Percentiles rank a stretch among this genome's conserved stretches.
Evolutionary conservation across 2,888 invertebrate species (phyloP).

Genomic region (Congeria kusceri): DNA sequence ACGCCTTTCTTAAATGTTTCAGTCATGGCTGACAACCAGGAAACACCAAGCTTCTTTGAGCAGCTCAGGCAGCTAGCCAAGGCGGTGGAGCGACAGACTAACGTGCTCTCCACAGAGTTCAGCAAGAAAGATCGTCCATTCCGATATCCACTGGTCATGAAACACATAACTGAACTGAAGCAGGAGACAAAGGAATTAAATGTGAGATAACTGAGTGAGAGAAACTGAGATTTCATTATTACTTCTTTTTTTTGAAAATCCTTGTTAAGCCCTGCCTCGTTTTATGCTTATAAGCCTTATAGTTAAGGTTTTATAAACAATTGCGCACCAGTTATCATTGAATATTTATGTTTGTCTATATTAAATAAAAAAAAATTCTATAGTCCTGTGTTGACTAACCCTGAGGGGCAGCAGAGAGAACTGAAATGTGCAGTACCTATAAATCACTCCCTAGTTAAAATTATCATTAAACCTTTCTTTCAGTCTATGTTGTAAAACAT

Average conservation of each 20-base stretch:
- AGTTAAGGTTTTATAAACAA: too few species aligned
- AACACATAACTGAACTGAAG: conserved; percentile 37
- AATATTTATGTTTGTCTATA: too few species aligned
- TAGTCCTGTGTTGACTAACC: too few species aligned
- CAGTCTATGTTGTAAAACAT: neutral
- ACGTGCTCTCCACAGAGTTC: neutral
- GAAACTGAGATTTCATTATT: too few species aligned
- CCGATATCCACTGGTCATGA: conserved; percentile 32
- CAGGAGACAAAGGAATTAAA: conserved; percentile 41
- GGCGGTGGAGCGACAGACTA: conserved; percentile 20
- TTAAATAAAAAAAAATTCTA: too few species aligned
- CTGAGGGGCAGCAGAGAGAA: too few species aligned
- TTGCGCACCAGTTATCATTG: too few species aligned
- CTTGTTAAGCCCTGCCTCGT: too few species aligned
- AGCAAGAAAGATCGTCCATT: conserved; percentile 10
- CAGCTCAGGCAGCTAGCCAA: conserved; percentile 26
- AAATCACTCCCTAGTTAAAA: too few species aligned
- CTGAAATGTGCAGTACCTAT: too few species aligned
- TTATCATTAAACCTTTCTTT: neutral
- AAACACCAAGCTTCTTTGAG: conserved; percentile 28
- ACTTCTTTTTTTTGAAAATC: too few species aligned
- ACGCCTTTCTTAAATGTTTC: neutral
- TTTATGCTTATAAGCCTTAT: too few species aligned
- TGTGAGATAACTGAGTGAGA: conserved; percentile 14
- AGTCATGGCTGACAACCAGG: neutral